phyloP scores from a whole-genome alignment of 23 tunicate genomes.

The Styela clava region DNA sequence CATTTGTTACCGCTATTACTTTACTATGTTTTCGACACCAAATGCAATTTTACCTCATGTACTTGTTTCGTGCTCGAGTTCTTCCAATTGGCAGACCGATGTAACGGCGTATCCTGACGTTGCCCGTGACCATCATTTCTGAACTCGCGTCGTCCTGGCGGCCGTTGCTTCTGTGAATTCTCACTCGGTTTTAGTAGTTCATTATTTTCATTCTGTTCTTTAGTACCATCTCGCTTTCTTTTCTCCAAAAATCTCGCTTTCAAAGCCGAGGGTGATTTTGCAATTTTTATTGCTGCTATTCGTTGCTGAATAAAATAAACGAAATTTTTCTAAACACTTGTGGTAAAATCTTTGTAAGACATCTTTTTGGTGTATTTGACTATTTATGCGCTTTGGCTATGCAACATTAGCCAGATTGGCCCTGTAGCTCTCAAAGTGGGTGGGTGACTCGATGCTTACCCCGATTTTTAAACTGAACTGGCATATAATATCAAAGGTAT shows the following conservation, averaged over 20 bases:
- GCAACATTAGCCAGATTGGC: too few species aligned
- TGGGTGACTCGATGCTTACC: too few species aligned
- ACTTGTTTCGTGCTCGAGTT: not conserved
- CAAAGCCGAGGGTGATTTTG: slow-evolving; percentile 65
- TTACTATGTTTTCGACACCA: too few species aligned
- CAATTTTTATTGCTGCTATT: slow-evolving; percentile 44
- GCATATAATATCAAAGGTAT: too few species aligned
- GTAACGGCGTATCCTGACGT: not conserved
- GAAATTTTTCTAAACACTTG: too few species aligned
- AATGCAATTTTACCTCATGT: not conserved
- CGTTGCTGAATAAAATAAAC: slow-evolving; percentile 41
- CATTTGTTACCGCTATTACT: too few species aligned
- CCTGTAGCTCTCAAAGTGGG: too few species aligned
- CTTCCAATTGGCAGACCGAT: not conserved
- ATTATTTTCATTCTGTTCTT: not conserved
- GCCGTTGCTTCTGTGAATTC: not conserved
- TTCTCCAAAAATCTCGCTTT: slow-evolving; percentile 62
- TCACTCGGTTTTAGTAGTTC: not conserved
- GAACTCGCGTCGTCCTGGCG: not conserved
- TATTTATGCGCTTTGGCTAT: too few species aligned
- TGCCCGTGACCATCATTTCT: not conserved
- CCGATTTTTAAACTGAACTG: too few species aligned
- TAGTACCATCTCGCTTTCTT: slow-evolving; percentile 28
- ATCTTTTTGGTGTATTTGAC: too few species aligned
- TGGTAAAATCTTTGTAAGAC: too few species aligned